Evolutionary conservation across 2,888 invertebrate species (phyloP).

Genomic region (Cryptocephalus moraei): DNA sequence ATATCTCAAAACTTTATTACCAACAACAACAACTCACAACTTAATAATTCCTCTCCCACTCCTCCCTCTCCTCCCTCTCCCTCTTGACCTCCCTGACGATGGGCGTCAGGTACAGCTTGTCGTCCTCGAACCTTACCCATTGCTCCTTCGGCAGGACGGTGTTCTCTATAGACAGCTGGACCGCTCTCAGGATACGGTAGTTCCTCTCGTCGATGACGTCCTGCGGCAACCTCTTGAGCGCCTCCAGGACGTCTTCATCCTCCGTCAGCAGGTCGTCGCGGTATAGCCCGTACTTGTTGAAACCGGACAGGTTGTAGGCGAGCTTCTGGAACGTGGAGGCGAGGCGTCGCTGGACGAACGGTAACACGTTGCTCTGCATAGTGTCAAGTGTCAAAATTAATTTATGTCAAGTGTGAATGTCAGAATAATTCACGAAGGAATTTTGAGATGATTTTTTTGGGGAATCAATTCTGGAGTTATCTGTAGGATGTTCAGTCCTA

Average conservation of each 20-base stretch:
- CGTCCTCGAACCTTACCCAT: slow-evolving; percentile 87
- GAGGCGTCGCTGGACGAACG: slow-evolving; percentile 25
- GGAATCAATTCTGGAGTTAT: too few relatives aligned
- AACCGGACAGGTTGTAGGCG: slow-evolving; percentile 70
- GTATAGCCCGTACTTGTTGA: slow-evolving; percentile 74
- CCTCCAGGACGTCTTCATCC: slow-evolving; percentile 65
- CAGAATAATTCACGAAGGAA: neutral
- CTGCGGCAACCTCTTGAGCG: slow-evolving; percentile 67
- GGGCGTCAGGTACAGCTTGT: slow-evolving; percentile 68
- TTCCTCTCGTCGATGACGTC: slow-evolving; percentile 72
- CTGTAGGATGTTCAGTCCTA: too few relatives aligned
- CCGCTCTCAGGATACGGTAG: slow-evolving; percentile 73
- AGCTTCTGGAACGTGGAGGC: slow-evolving; percentile 50
- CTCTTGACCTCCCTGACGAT: slow-evolving; percentile 68
- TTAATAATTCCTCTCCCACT: slow-evolving; percentile 66
- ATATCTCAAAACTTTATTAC: too few relatives aligned
- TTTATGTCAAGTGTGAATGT: too few relatives aligned
- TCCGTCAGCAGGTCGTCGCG: slow-evolving; percentile 71
- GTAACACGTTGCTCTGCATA: neutral
- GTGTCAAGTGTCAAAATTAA: neutral
- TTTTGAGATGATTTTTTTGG: too few relatives aligned
- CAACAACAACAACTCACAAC: too few relatives aligned
- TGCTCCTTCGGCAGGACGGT: slow-evolving; percentile 75
- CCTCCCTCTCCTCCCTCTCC: slow-evolving; percentile 66
- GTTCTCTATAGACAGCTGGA: slow-evolving; percentile 69